These are phyloP conservation scores for Apis laboriosa DNA, from an alignment of 1,140 invertebrate genomes.

Conservation along the genomic window DNA sequence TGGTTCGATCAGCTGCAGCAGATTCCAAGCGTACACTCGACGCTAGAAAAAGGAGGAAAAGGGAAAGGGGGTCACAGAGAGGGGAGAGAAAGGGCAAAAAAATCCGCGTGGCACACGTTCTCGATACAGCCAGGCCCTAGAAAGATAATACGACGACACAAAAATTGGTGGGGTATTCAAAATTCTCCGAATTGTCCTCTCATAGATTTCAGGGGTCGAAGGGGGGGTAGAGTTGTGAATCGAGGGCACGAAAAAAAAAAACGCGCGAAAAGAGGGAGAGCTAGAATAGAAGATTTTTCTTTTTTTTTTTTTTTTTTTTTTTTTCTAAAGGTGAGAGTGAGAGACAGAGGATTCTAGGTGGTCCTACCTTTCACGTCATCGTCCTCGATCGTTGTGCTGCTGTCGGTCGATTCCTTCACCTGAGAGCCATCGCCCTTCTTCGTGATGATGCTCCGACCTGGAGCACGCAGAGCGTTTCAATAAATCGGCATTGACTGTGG, in stretches of 20 bases:
- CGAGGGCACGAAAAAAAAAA: background rate
- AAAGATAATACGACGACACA: background rate
- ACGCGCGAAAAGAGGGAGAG: background rate
- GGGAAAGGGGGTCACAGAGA: too few relatives aligned
- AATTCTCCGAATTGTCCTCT: background rate
- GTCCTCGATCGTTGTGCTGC: constrained; percentile 94
- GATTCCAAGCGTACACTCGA: background rate
- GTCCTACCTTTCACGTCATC: constrained; percentile 93
- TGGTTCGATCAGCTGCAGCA: background rate
- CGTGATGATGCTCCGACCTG: constrained; percentile 92
- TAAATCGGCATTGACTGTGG: constrained; percentile 47
- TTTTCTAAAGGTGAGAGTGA: constrained; percentile 27
- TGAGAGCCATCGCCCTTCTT: constrained; percentile 97
- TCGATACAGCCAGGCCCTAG: background rate
- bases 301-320: background rate
- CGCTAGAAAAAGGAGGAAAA: too few relatives aligned
- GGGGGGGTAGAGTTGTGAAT: background rate
- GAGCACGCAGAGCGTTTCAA: constrained; percentile 71
- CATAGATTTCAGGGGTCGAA: background rate
- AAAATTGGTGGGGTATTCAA: background rate
- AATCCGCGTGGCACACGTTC: background rate
- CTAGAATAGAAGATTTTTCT: constrained; percentile 11
- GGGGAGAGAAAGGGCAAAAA: background rate
- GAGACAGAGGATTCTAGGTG: constrained; percentile 33
- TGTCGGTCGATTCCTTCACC: constrained; percentile 97